Base-by-base conservation (phyloP, 2,113 vertebrate genomes). In the Charadrius vociferus region DNA sequence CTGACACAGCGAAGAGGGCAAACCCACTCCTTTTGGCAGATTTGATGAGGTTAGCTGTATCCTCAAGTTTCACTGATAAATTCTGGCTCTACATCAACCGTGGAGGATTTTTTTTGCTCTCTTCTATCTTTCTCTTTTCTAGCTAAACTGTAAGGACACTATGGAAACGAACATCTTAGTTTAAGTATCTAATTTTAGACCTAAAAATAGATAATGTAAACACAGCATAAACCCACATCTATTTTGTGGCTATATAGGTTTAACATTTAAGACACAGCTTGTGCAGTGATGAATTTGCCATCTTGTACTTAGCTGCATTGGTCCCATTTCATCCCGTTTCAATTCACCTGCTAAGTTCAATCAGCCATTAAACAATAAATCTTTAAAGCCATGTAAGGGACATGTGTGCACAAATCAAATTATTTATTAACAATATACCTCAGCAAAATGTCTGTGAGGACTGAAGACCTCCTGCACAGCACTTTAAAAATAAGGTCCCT, bases 341-440 rank as follows among this genome's bases (percentile, higher is more conserved):
- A 87, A 80, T 82, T 93, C 58, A 94, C 81, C 91, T 94, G 86
- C 83, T 87, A 56, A 82, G 91, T 94, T 96, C 82, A 97, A 93
- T 95, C 94, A 95, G 29, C 66, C 93, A 50, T 93, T 88, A 90
- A 96, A 59, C 47, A 67, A 93, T 95, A 97, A 96, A 94, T 95
- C 88, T 97, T 97, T 97, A 94, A 97, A 95, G 61, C 56, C 24
- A n/a, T 58, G 53, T 81, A 96, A 96, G 79, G 53, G 81, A 95
- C 88, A 88, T 68, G 26, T 92, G 72, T 95, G 90, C 88, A 84
- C 88, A 95, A 97, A 96, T 93, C 90, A 92, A 92, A 94, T 97
- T 94, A 95, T 96, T 96, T 96, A 97, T 96, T 97, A 94, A 94
- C 66, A 84, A 78, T 86, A 91, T 84, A 86, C 90, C 81, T 90